Evolutionary conservation across 2,888 invertebrate genomes (phyloP), one percentile per base, ranked within the genome.

Genomic region (Trimorus sp.): DNA sequence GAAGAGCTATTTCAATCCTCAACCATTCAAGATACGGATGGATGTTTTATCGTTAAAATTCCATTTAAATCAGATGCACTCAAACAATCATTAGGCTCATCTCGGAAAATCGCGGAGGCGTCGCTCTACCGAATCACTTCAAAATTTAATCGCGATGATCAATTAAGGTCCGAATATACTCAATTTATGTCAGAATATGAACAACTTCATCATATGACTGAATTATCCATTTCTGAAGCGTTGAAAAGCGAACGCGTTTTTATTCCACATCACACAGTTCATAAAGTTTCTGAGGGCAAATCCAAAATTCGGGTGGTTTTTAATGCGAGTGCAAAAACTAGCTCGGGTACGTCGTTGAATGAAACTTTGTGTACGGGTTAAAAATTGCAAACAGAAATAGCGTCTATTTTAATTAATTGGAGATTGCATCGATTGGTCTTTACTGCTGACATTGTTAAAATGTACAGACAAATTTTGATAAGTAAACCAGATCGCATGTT

Each of bases 301-400:
- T n/a, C n/a, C n/a, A n/a, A n/a, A n/a, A n/a, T n/a, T n/a, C n/a
- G n/a, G n/a, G n/a, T n/a, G n/a, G n/a, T n/a, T n/a, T n/a, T n/a
- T n/a, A n/a, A n/a, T n/a, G n/a, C n/a, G n/a, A n/a, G n/a, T n/a
- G n/a, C n/a, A n/a, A n/a, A n/a, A n/a, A n/a, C n/a, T n/a, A n/a
- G n/a, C n/a, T n/a, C n/a, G n/a, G n/a, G n/a, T 16, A 53, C 14
- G 4, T 62, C 62, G 11, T 49, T 62, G n/a, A 62, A 62, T 16
- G 62, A 62, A 36, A 36, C n/a, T n/a, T 38, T 62, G n/a, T 48
- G 2, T 8, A 26, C 14, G 4, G 49, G 62, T 2, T 37, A 48
- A 2, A 62, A 49, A 49, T 12, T 62, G n/a, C 62, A 62, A 36
- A 1, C n/a, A n/a, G n/a, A 48, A 12, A 36, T 56, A 56, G 6